A percentile compares a stretch with the other conserved stretches of the same genome.
phyloP scores from a whole-genome alignment of 1,140 invertebrate species.

The Caenorhabditis brenneri region DNA sequence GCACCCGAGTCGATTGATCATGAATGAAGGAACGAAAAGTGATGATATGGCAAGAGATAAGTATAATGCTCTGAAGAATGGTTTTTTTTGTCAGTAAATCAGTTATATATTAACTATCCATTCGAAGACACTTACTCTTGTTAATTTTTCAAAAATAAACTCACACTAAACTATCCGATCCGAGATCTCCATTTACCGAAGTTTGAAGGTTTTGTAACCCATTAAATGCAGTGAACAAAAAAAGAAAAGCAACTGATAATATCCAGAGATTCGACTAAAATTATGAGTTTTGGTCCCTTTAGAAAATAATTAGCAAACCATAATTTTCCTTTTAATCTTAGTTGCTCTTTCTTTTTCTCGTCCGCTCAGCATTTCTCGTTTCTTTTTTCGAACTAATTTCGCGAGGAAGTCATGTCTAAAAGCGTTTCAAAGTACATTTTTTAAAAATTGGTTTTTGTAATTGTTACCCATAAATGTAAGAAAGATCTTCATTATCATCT shows the following conservation, averaged over 20 bases:
- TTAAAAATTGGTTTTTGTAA: too few species aligned
- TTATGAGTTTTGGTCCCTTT: neutral
- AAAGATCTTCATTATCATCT: constrained; percentile 58
- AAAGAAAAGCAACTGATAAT: constrained; percentile 86
- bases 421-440: too few species aligned
- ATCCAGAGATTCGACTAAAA: constrained; percentile 73
- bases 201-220: constrained; percentile 83
- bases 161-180: constrained; percentile 63
- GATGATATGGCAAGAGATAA: constrained; percentile 68
- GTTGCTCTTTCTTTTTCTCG: constrained; percentile 56
- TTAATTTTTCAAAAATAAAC: too few species aligned
- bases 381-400: constrained; percentile 64
- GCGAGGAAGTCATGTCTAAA: constrained; percentile 67
- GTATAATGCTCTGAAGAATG: constrained; percentile 65
- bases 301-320: constrained; percentile 7
- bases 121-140: too few species aligned
- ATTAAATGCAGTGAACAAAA: constrained; percentile 89
- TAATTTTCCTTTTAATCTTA: constrained; percentile 65
- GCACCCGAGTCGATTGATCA: constrained; percentile 79
- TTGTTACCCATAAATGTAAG: constrained; percentile 57
- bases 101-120: too few species aligned
- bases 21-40: constrained; percentile 68
- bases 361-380: constrained; percentile 60
- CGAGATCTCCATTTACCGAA: constrained; percentile 68
- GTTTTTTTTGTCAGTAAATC: too few species aligned